These are phyloP conservation scores for Fopius arisanus DNA, from an alignment of 1,140 invertebrate species.

Conservation along the genomic window DNA sequence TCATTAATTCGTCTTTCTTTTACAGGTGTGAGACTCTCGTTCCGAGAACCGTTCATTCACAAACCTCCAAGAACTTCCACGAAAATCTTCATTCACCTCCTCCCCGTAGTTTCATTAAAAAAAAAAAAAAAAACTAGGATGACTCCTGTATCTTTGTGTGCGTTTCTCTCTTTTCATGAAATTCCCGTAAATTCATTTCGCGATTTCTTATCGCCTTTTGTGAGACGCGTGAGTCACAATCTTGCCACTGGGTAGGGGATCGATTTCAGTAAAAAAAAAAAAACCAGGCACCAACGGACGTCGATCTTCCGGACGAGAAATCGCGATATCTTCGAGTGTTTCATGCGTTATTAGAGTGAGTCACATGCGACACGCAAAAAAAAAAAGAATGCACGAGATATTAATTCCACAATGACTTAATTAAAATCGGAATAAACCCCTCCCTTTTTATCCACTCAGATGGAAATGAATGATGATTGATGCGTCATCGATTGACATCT, in stretches of 20 bases:
- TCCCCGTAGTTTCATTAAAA: neutral
- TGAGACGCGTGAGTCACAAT: neutral
- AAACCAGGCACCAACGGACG: neutral
- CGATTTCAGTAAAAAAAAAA: neutral
- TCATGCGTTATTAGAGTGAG: neutral
- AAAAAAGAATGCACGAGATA: neutral
- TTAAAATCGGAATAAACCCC: neutral
- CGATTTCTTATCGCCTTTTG: neutral
- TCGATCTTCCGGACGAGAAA: conserved; percentile 2
- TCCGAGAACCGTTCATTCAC: neutral
- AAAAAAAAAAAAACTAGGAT: neutral
- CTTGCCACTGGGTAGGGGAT: conserved; percentile 1
- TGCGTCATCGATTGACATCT: neutral
- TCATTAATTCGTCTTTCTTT: too few species aligned
- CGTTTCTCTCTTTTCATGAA: neutral
- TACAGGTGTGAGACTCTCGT: neutral
- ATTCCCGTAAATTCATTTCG: neutral
- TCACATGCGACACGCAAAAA: neutral
- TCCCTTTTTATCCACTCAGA: neutral
- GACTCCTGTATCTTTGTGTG: too few species aligned
- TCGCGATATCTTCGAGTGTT: neutral
- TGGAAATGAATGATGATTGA: conserved; percentile 11
- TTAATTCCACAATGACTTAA: neutral
- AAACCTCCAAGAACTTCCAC: neutral
- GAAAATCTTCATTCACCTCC: neutral